A percentile compares a stretch with the other conserved stretches of the same genome.
Conservation (phyloP, 2,888 invertebrate species). For the Crossocerus cetratus region DNA sequence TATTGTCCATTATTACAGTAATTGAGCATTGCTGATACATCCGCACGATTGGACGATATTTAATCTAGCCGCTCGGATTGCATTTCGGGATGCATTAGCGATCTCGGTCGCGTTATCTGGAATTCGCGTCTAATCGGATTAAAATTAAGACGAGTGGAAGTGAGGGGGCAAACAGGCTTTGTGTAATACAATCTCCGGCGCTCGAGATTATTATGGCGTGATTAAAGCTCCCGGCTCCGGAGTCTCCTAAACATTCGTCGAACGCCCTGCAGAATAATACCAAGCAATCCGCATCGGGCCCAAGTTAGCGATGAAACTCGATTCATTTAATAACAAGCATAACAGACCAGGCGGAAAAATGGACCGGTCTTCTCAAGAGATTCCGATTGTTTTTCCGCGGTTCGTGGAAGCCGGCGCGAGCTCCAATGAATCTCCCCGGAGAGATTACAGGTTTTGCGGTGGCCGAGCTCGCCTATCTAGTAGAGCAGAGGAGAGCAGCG, state of each 20-base stretch:
- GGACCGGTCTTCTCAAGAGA: too few relatives aligned
- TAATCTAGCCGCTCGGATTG: conserved; percentile 44
- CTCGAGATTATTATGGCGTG: conserved; percentile 37
- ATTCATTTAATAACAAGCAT: not conserved
- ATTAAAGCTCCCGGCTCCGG: not conserved
- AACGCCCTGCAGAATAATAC: too few relatives aligned
- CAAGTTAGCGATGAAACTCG: not conserved
- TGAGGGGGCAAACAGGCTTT: conserved; percentile 20
- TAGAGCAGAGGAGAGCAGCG: too few relatives aligned
- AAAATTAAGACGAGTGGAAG: conserved; percentile 60
- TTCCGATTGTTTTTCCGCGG: too few relatives aligned
- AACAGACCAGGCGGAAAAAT: not conserved
- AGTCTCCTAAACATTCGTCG: too few relatives aligned
- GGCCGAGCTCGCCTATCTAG: too few relatives aligned
- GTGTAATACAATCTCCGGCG: conserved; percentile 52
- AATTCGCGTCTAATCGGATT: conserved; percentile 65
- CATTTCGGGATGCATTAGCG: conserved; percentile 37
- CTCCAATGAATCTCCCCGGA: too few relatives aligned
- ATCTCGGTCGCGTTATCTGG: conserved; percentile 43
- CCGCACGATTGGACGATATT: conserved; percentile 44
- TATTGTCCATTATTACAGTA: conserved; percentile 9
- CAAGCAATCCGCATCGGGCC: not conserved
- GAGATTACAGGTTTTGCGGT: too few relatives aligned
- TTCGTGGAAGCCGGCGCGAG: too few relatives aligned
- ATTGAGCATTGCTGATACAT: conserved; percentile 35